Evolutionary conservation across 2,113 vertebrate species (phyloP), one percentile per base, ranked within the genome.

Genomic region (Pollimyrus isidori): DNA sequence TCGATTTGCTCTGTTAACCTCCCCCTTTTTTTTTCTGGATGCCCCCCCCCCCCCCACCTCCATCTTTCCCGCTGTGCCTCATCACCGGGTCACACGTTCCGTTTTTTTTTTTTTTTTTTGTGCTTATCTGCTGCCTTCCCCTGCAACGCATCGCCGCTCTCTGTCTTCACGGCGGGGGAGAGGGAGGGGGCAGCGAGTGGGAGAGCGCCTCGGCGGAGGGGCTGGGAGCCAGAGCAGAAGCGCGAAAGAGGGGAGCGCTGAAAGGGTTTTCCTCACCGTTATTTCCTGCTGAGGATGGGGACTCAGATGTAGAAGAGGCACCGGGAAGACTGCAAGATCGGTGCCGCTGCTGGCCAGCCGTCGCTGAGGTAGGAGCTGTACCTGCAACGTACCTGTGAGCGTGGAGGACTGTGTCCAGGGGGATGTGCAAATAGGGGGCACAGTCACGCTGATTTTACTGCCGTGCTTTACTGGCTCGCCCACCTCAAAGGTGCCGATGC

Each of bases 1-100:
- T 52, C 52, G 5, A 21, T 53, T 84, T 58, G 73, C 80, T 87
- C 86, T 90, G 19, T 87, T 26, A 87, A 49, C 52, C 76, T 88
- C 90, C 89, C 84, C 48, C 80, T 87, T 73, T 58, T 56, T 80
- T 69, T 26, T 53, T 52, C 30, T 48, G 26, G 48, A 11, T 11
- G n/a, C 49, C 15, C 85, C 48, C 85, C 48, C 49, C 48, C 26
- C 42, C 42, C 42, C 42, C n/a, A n/a, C n/a, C n/a, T n/a, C n/a
- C n/a, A n/a, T n/a, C n/a, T n/a, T n/a, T n/a, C 26, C 86, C 56
- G 17, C 86, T 56, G 7, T 46, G 35, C 86, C 46, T 86, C 48
- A 58, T 87, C 86, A 42, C 53, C 10, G 86, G 86, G 52, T 45
- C 53, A 35, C 26, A 30, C n/a, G n/a, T n/a, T n/a, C n/a, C 39